These are phyloP conservation scores for Hemicordylus capensis DNA, from an alignment of 2,113 vertebrate genomes.

Conservation along the genomic window DNA sequence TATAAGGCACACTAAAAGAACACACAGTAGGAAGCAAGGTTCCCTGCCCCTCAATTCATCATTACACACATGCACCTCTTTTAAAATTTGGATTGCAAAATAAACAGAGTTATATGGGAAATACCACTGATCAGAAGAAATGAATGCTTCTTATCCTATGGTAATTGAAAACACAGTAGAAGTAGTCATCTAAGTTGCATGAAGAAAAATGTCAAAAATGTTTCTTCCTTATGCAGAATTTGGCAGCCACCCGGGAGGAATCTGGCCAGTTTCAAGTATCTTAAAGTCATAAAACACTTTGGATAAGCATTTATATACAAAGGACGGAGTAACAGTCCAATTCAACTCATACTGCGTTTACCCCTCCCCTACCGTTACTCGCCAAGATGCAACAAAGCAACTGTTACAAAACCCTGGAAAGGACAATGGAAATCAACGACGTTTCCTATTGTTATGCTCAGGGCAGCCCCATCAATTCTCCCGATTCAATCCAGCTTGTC, in stretches of 20 bases:
- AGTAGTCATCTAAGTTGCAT: not conserved
- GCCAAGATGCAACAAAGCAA: not conserved
- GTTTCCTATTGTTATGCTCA: not conserved
- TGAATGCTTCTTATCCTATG: not conserved
- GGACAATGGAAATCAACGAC: not conserved
- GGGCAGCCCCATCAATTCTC: not conserved
- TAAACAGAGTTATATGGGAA: slow-evolving; percentile 13
- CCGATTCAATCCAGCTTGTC: not conserved
- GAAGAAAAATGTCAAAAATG: slow-evolving; percentile 23
- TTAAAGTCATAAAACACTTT: not conserved
- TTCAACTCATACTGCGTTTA: not conserved
- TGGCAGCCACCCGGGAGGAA: slow-evolving; percentile 24
- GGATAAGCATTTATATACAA: not conserved
- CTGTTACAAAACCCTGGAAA: not conserved
- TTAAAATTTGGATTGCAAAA: slow-evolving; percentile 24
- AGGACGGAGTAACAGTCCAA: not conserved
- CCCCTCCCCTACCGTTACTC: not conserved
- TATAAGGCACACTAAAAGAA: not conserved
- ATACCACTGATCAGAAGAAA: not conserved
- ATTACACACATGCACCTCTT: slow-evolving; percentile 17
- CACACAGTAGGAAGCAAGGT: not conserved
- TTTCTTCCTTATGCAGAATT: slow-evolving; percentile 29
- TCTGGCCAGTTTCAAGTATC: not conserved
- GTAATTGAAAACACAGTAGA: slow-evolving; percentile 1
- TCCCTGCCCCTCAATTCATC: not conserved